phyloP scores from a whole-genome alignment of 2,113 vertebrate species.

The Engraulis encrasicolus region DNA sequence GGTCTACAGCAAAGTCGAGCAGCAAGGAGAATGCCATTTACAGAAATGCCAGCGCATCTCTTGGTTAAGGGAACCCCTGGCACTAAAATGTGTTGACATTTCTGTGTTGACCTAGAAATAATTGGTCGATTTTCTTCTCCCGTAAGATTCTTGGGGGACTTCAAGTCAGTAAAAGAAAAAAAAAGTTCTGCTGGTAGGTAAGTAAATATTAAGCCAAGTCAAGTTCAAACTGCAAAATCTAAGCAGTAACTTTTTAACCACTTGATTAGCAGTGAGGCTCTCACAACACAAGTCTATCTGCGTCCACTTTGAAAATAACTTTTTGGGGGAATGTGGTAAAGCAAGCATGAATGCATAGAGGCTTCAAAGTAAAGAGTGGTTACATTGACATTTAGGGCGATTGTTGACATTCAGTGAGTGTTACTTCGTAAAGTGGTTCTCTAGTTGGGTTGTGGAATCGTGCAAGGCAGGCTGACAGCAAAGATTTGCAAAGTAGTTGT shows the following conservation, averaged over 20 bases:
- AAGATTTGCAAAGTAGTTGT: background rate
- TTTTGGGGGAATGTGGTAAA: background rate
- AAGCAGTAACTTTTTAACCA: too few species aligned
- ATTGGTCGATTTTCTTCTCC: background rate
- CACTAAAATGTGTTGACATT: background rate
- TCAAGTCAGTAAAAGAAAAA: background rate
- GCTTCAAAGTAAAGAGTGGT: too few species aligned
- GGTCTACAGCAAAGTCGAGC: background rate
- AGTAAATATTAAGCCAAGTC: background rate
- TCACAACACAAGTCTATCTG: too few species aligned
- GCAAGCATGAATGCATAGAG: too few species aligned
- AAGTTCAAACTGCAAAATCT: background rate
- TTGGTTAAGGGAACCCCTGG: background rate
- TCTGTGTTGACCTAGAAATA: background rate
- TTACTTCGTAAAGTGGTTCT: too few species aligned
- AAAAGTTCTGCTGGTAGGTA: background rate
- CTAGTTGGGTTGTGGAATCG: too few species aligned
- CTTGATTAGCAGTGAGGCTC: too few species aligned
- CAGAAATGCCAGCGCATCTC: too few species aligned
- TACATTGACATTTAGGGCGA: too few species aligned
- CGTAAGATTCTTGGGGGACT: background rate
- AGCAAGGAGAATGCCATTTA: background rate
- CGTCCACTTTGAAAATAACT: background rate
- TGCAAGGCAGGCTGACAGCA: too few species aligned
- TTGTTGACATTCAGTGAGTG: too few species aligned